Conservation (phyloP, 2,797 vertebrate species). For the Eupleurogrammus muticus region DNA sequence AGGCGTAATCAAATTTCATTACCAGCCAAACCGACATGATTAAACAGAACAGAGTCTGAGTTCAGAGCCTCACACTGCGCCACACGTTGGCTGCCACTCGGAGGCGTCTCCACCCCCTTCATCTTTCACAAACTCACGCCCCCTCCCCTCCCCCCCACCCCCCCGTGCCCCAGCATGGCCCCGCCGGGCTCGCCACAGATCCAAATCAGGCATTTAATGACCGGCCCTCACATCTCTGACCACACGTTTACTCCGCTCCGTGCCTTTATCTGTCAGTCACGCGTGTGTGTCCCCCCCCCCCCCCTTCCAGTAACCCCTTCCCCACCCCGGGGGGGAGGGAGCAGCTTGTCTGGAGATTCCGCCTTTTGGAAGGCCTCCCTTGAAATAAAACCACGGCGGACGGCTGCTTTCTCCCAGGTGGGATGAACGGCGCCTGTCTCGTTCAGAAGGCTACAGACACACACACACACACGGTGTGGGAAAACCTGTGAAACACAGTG, state of each 20-base stretch:
- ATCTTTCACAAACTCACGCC: conserved; percentile 63
- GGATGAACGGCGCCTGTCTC: conserved; percentile 37
- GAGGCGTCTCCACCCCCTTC: conserved; percentile 64
- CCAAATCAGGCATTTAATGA: conserved; percentile 73
- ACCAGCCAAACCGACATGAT: conserved; percentile 96
- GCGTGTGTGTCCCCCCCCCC: conserved; percentile 32
- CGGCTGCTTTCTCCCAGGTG: conserved; percentile 39
- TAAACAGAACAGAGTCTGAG: conserved; percentile 96
- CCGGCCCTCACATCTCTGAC: conserved; percentile 71
- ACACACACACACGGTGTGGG: not conserved
- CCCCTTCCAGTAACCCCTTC: no score
- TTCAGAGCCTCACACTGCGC: conserved; percentile 78
- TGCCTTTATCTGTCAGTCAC: conserved; percentile 75
- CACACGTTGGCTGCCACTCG: conserved; percentile 78
- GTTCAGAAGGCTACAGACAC: conserved; percentile 49
- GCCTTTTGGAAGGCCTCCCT: conserved; percentile 34
- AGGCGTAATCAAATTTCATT: conserved; percentile 99
- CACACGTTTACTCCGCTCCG: conserved; percentile 58
- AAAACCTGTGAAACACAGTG: conserved; percentile 9
- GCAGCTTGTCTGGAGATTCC: conserved; percentile 52
- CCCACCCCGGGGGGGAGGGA: conserved; percentile 40
- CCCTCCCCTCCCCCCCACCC: not conserved
- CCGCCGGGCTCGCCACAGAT: conserved; percentile 59
- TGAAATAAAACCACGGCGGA: conserved; percentile 37
- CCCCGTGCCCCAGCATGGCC: conserved; percentile 44